These are phyloP conservation scores for Eristalis intricaria DNA, from an alignment of 2,888 invertebrate genomes.

Conservation along the genomic window DNA sequence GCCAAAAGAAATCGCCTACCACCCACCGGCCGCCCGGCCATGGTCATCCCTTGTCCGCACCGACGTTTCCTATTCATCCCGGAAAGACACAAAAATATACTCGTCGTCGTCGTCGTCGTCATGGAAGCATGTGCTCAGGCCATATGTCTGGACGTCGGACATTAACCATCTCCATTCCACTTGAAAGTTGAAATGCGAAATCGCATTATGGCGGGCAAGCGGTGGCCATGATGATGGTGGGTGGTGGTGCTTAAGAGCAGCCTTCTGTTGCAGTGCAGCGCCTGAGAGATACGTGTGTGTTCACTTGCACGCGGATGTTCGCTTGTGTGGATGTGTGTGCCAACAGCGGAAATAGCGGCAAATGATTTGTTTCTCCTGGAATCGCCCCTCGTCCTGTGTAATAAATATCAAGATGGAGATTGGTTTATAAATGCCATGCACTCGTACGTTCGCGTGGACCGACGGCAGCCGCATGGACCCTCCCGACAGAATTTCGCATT, in stretches of 20 bases:
- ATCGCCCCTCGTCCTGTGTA: conserved; percentile 60
- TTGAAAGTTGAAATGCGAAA: conserved; percentile 67
- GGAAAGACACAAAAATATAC: conserved; percentile 35
- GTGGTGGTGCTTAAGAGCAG: not conserved
- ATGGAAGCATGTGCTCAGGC: conserved; percentile 58
- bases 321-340: conserved; percentile 23
- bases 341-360: conserved; percentile 66
- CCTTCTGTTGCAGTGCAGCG: conserved; percentile 13
- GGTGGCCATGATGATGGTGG: not conserved
- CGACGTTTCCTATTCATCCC: conserved; percentile 24
- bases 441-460: conserved; percentile 59
- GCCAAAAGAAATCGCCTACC: not conserved
- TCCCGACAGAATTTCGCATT: conserved; percentile 42
- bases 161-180: conserved; percentile 61
- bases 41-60: not conserved
- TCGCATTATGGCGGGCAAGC: conserved; percentile 45
- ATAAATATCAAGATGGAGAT: conserved; percentile 72
- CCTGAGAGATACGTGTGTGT: not conserved
- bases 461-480: not conserved
- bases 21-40: not conserved
- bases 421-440: conserved; percentile 71
- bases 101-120: conserved; percentile 18
- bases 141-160: conserved; percentile 67
- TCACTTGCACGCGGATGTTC: not conserved
- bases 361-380: conserved; percentile 69